Conservation (phyloP, 2,888 invertebrate genomes). For the Metacarcinus magister region DNA sequence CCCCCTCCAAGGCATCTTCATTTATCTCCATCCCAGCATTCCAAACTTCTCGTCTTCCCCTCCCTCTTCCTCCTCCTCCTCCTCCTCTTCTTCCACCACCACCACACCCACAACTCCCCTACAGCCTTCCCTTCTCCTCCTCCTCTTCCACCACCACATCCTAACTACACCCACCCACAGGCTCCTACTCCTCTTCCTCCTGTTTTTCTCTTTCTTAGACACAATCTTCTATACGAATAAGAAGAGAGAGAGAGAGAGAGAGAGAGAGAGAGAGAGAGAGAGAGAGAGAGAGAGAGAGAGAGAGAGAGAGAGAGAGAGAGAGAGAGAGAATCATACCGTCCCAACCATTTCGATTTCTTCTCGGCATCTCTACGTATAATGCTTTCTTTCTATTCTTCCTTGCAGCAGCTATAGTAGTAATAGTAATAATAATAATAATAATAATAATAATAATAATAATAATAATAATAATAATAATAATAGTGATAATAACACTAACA, state of each 20-base stretch:
- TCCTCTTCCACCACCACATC: background rate
- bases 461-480: background rate
- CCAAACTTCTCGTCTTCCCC: background rate
- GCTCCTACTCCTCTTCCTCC: background rate
- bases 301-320: background rate
- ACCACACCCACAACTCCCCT: no score
- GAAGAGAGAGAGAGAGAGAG: no score
- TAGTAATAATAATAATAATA: background rate
- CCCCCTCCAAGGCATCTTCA: background rate
- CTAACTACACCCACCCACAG: no score
- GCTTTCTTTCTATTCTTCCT: background rate
- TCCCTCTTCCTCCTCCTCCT: background rate
- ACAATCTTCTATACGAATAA: background rate
- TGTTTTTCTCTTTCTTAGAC: background rate
- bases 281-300: slow-evolving; percentile 22
- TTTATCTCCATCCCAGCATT: background rate
- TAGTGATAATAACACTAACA: background rate
- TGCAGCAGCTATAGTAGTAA: background rate
- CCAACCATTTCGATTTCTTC: no score
- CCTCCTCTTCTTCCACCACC: no score
- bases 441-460: background rate
- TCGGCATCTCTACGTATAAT: no score
- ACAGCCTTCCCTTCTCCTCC: background rate
- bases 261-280: background rate
- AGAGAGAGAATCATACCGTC: background rate